Evolutionary conservation across 2,113 vertebrate genomes (phyloP).

Genomic region (Oriolus oriolus): DNA sequence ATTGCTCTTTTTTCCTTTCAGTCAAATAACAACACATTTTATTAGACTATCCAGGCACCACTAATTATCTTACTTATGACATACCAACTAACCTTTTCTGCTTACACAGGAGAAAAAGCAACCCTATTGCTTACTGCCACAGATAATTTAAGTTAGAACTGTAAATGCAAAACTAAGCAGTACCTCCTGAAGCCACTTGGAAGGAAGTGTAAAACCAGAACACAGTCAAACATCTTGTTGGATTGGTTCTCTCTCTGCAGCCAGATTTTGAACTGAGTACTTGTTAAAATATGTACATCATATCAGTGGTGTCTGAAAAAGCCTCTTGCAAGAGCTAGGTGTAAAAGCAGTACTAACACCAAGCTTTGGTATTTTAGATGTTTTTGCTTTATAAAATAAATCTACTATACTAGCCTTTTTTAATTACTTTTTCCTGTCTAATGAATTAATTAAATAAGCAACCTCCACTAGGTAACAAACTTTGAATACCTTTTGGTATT

Average conservation of each 20-base stretch:
- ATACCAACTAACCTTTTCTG: not conserved
- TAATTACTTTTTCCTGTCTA: not conserved
- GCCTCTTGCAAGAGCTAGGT: fast-evolving
- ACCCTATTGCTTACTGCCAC: not conserved
- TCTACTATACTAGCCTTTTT: fast-evolving
- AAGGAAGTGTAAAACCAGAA: not conserved
- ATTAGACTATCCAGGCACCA: not conserved
- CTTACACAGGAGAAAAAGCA: not conserved
- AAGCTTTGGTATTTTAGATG: not conserved
- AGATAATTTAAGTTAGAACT: not conserved
- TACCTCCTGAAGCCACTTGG: not conserved
- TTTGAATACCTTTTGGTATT: fast-evolving
- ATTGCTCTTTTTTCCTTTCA: too few species aligned
- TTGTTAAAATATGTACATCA: fast-evolving
- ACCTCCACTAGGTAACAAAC: fast-evolving
- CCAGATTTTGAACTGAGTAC: not conserved
- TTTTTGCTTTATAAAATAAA: not conserved
- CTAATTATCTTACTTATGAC: not conserved
- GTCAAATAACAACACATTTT: not conserved
- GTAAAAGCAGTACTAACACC: not conserved
- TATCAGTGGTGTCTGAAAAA: fast-evolving
- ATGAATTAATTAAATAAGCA: not conserved
- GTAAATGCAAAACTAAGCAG: not conserved
- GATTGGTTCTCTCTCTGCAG: not conserved
- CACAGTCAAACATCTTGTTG: not conserved